Conservation (phyloP, 2,888 invertebrate species). For the Drosophila peninsularis region DNA sequence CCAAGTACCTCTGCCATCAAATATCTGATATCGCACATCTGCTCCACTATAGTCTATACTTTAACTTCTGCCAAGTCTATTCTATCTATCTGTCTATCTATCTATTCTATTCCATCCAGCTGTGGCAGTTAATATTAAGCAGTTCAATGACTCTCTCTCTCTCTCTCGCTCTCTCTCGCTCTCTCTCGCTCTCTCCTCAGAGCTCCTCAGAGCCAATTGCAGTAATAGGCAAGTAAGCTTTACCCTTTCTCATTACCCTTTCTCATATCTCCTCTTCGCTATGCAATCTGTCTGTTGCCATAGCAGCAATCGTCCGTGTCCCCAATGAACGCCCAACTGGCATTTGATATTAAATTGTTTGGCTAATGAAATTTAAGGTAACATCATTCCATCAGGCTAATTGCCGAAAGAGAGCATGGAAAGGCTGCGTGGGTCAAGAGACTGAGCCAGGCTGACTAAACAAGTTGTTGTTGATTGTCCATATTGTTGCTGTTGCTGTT, state of each 20-base stretch:
- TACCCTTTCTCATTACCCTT: neutral
- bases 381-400: constrained; percentile 57
- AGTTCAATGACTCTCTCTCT: too few relatives aligned
- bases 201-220: neutral
- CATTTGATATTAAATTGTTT: constrained; percentile 2
- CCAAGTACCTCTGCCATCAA: too few relatives aligned
- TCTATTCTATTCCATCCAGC: too few relatives aligned
- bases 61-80: too few relatives aligned
- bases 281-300: neutral
- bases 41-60: too few relatives aligned
- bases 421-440: constrained; percentile 40
- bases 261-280: rapidly evolving
- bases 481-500: constrained; percentile 39
- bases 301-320: neutral
- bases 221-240: too few relatives aligned
- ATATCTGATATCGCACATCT: too few relatives aligned
- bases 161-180: too few relatives aligned
- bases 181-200: too few relatives aligned
- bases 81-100: too few relatives aligned
- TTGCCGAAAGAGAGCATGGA: constrained; percentile 40
- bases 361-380: constrained; percentile 64
- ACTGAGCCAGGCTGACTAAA: constrained; percentile 43
- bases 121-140: too few relatives aligned
- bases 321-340: neutral
- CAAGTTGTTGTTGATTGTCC: constrained; percentile 38